A percentile compares a stretch with the other conserved stretches of the same genome.
Evolutionary conservation across 2,797 vertebrate species (phyloP).

Genomic region (Oreochromis grahami): DNA sequence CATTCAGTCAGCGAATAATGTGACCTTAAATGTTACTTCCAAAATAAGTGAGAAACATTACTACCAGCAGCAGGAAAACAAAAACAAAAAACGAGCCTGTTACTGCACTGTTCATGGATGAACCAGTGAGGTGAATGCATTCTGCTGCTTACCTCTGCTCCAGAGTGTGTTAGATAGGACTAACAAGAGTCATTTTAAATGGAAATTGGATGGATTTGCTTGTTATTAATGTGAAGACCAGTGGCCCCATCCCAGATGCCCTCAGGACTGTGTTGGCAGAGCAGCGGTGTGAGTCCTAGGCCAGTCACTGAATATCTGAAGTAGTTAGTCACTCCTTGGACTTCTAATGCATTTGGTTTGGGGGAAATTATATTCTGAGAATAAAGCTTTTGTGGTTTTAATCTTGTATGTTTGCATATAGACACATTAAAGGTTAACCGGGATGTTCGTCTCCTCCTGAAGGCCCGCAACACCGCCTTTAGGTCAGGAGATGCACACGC

Average conservation of each 20-base stretch:
- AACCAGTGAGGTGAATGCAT: not conserved
- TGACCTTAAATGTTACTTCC: not conserved
- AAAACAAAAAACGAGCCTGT: not conserved
- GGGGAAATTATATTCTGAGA: not conserved
- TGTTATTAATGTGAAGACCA: constrained; percentile 13
- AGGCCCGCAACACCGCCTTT: no score
- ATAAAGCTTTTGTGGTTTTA: not conserved
- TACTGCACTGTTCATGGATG: not conserved
- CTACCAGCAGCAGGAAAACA: not conserved
- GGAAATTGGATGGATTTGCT: constrained; percentile 1
- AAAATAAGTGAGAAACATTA: not conserved
- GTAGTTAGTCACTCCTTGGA: not conserved
- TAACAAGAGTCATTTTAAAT: not conserved
- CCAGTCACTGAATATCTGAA: not conserved
- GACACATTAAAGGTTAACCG: not conserved
- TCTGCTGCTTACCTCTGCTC: not conserved
- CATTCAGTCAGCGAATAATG: not conserved
- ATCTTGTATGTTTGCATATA: not conserved
- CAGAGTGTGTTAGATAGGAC: not conserved
- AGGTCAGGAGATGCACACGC: no score
- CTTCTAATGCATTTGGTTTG: not conserved
- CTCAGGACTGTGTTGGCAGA: not conserved
- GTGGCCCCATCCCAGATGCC: not conserved
- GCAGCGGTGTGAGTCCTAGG: not conserved
- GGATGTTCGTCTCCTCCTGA: no score